Base-by-base conservation (phyloP, 2,888 invertebrate species). In the Seladonia tumulorum region DNA sequence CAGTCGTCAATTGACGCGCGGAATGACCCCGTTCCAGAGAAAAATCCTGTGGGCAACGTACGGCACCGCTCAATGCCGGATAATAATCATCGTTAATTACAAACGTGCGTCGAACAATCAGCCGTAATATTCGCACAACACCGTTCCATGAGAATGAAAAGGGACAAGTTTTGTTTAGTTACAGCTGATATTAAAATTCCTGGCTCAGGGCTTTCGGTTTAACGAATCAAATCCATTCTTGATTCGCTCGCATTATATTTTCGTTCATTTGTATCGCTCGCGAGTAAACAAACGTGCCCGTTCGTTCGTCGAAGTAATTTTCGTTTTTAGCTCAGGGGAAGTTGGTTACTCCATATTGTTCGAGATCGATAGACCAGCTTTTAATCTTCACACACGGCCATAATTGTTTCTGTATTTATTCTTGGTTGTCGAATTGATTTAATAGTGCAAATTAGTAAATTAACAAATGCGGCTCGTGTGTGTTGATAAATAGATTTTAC, bases 21-120 rank as follows among this genome's bases (percentile, higher is more conserved):
- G 14, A 35, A 47, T 16, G 47, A 47, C 35, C 47, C n/a, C 70
- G 74, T 45, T 45, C n/a, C 12, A 2, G 12, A 0, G 47, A 70
- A 77, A 63, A 80, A 72, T 60, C 80, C 29, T 63, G 29, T 5
- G 63, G 25, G 25, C 63, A 29, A 63, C 14, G 29, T 45, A 16
- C n/a, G 74, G 2, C 12, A 25, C 8, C 29, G 42, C n/a, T 42
- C 39, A 57, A 78, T 29, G 53, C 60, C 18, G 47, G 60, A 60
- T 70, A 75, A 82, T 79, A 75, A 82, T 79, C 71, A 63, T 22
- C 60, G 25, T n/a, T 39, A 29, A 74, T 74, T 75, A 68, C 47
- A 47, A 57, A 74, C 49, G 7, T 16, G 72, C 29, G 7, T n/a
- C 12, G 22, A 16, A 16, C 60, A 66, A 29, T 29, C 39, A 35